Conservation (phyloP, 1,140 invertebrate genomes). For the Yoshiicerus persimilis region DNA sequence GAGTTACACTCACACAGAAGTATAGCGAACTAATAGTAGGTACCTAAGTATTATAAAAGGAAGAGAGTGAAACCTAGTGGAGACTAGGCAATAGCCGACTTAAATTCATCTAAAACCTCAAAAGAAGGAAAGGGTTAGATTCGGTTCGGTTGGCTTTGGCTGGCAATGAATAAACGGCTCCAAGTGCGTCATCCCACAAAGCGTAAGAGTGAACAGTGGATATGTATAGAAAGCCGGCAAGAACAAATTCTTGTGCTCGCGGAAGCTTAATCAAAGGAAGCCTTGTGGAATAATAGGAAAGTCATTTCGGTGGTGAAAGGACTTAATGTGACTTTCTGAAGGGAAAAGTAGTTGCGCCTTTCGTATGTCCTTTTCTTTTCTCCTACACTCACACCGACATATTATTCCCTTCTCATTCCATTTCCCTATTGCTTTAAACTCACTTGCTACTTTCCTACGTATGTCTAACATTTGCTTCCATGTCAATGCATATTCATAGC, state of each 20-base stretch:
- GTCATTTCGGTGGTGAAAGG: conserved; percentile 40
- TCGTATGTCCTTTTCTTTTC: conserved; percentile 9
- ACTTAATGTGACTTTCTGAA: conserved; percentile 37
- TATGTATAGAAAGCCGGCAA: conserved; percentile 7
- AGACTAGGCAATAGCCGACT: neutral
- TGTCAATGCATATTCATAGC: neutral
- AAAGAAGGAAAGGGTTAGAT: neutral
- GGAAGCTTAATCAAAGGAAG: conserved; percentile 43
- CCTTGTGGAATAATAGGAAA: conserved; percentile 44
- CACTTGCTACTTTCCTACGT: neutral
- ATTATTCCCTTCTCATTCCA: neutral
- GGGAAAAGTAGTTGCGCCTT: conserved; percentile 1
- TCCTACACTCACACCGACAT: neutral
- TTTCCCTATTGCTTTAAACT: neutral
- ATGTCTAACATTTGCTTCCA: neutral
- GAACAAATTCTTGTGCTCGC: conserved; percentile 21
- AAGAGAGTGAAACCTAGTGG: neutral
- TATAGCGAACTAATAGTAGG: neutral
- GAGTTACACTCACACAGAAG: neutral
- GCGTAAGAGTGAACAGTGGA: neutral
- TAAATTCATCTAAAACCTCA: neutral
- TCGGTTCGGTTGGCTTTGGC: neutral
- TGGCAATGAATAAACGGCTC: conserved; percentile 36
- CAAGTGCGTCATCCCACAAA: conserved; percentile 34
- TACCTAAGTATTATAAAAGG: neutral